These are phyloP conservation scores for Hepsetus odoe DNA, from an alignment of 2,113 vertebrate genomes.

Conservation along the genomic window DNA sequence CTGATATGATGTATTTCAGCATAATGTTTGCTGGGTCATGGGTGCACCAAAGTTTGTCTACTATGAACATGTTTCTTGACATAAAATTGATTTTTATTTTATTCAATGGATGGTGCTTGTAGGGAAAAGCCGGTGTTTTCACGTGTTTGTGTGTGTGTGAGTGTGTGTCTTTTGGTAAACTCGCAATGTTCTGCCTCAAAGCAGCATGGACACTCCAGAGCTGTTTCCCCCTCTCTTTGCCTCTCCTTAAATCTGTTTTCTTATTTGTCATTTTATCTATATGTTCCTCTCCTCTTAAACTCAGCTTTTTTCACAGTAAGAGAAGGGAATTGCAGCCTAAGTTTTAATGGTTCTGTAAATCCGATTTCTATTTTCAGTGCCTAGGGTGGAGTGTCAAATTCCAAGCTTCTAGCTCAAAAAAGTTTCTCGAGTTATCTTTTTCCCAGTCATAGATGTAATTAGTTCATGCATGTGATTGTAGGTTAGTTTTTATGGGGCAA, in stretches of 20 bases:
- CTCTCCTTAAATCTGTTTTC: background rate
- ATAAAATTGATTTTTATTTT: too few relatives aligned
- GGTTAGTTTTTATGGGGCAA: background rate
- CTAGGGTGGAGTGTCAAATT: conserved; percentile 30
- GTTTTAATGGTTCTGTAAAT: background rate
- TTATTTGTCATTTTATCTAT: background rate
- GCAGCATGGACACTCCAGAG: background rate
- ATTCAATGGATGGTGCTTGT: too few relatives aligned
- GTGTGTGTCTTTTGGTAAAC: conserved; percentile 10
- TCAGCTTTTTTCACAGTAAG: background rate
- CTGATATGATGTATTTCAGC: background rate
- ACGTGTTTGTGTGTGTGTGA: background rate
- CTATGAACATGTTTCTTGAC: too few relatives aligned
- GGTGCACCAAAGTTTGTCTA: too few relatives aligned
- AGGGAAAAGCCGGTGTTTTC: too few relatives aligned
- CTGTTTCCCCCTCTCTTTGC: background rate
- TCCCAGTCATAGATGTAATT: conserved; percentile 31
- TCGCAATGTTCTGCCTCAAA: conserved; percentile 4
- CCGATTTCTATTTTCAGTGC: conserved; percentile 16
- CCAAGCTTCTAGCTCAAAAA: background rate
- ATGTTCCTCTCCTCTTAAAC: background rate
- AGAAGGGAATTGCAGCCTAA: background rate
- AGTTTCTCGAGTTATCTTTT: conserved; percentile 8
- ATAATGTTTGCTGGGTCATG: too few relatives aligned
- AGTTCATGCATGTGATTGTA: conserved; percentile 38